A percentile compares a stretch with the other conserved stretches of the same genome.
These are phyloP conservation scores for Cuniculus paca DNA, from an alignment of 2,797 vertebrate species.

Conservation along the genomic window DNA sequence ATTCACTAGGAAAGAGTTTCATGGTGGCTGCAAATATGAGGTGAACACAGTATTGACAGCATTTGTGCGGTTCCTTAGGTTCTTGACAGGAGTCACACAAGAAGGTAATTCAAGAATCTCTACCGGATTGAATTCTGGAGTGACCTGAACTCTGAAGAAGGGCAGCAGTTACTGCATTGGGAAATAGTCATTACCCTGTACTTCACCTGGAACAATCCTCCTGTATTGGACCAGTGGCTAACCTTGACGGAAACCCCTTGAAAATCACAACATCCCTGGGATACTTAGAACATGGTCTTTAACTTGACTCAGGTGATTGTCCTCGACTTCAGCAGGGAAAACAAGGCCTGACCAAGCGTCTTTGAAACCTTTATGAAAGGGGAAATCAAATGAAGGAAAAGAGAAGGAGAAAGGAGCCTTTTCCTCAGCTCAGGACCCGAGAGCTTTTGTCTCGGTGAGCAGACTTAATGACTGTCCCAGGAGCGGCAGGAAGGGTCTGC, in stretches of 20 bases:
- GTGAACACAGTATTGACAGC: slow-evolving; percentile 96
- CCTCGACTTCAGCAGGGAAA: slow-evolving; percentile 98
- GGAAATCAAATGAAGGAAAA: slow-evolving; percentile 95
- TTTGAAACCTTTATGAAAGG: slow-evolving; percentile 99
- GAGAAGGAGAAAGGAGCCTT: slow-evolving; percentile 88
- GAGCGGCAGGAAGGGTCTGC: slow-evolving; percentile 74
- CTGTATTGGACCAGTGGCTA: slow-evolving; percentile 97
- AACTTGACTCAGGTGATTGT: slow-evolving; percentile 99
- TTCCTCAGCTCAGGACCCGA: slow-evolving; percentile 89
- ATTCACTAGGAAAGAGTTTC: slow-evolving; percentile 99
- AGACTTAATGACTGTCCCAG: slow-evolving; percentile 83
- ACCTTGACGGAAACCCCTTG: slow-evolving; percentile 97
- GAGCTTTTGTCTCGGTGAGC: slow-evolving; percentile 84
- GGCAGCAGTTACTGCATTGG: slow-evolving; percentile 97
- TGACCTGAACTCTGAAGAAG: slow-evolving; percentile 98
- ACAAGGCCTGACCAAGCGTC: slow-evolving; percentile 99
- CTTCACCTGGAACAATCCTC: slow-evolving; percentile 96
- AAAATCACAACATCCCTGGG: slow-evolving; percentile 97
- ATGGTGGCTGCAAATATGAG: slow-evolving; percentile 98
- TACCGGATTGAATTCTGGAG: slow-evolving; percentile 99
- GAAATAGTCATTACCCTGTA: slow-evolving; percentile 99
- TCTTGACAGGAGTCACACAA: slow-evolving; percentile 95
- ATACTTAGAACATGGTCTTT: slow-evolving; percentile 99
- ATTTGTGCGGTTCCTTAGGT: slow-evolving; percentile 95
- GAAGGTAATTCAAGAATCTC: slow-evolving; percentile 99